phyloP scores from a whole-genome alignment of 1,140 invertebrate genomes.

The Sesamia nonagrioides region DNA sequence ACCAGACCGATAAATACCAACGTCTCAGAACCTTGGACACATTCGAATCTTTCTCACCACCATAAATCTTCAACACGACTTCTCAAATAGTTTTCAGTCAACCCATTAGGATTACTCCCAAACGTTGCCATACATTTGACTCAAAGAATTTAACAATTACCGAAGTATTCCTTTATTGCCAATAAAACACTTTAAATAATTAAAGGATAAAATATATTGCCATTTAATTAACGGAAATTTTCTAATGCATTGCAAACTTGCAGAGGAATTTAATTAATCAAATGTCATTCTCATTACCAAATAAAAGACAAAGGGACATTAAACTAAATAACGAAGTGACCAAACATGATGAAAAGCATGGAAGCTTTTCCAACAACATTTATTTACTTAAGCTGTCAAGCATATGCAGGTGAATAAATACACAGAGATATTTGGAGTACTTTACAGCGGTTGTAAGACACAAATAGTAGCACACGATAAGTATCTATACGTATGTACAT shows the following conservation, averaged over 20 bases:
- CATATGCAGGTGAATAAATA: background rate
- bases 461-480: slow-evolving; percentile 31
- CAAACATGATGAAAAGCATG: too few species aligned
- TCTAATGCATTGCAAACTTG: background rate
- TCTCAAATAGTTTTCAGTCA: slow-evolving; percentile 28
- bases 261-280: slow-evolving; percentile 7
- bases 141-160: slow-evolving; percentile 24
- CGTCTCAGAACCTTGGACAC: background rate
- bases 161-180: slow-evolving; percentile 29
- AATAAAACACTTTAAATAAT: slow-evolving; percentile 27
- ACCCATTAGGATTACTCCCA: slow-evolving; percentile 15
- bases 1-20: slow-evolving; percentile 3
- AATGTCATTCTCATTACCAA: background rate
- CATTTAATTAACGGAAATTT: background rate
- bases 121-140: slow-evolving; percentile 9
- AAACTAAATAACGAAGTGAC: background rate
- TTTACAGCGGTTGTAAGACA: slow-evolving; percentile 14
- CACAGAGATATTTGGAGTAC: slow-evolving; percentile 1
- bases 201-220: background rate
- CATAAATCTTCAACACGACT: slow-evolving; percentile 10
- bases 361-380: background rate
- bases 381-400: background rate
- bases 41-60: slow-evolving; percentile 23
- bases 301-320: background rate
- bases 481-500: slow-evolving; percentile 21